Base-by-base conservation (phyloP, 2,113 vertebrate species). In the Numida meleagris region DNA sequence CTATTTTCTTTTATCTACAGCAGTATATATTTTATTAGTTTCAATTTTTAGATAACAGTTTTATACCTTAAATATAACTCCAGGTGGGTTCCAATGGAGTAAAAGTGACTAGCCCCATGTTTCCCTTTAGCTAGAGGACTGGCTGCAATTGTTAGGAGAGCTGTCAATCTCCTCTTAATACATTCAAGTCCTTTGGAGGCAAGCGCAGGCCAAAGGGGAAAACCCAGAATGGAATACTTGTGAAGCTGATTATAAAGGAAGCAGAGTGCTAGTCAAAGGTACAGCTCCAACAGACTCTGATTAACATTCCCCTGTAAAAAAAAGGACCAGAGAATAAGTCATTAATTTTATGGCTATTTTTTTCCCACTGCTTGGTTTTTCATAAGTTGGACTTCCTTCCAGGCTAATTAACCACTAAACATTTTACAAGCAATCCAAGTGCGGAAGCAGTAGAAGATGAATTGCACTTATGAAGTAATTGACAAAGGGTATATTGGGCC, bases 381-480 rank as follows among this genome's bases (percentile, higher is more conserved):
- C 83, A 51, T 91, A 95, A 95, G 90, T 82, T 96, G 89, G 84
- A 97, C 97, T 98, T 98, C 96, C 97, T 98, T 98, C 96, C 97
- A 96, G 95, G 94, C 88, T 97, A 97, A 98, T 98, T 97, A 98
- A 97, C 96, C 95, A 96, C 96, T 96, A 96, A 98, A 93, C 97
- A 97, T 97, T 97, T 97, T 97, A 97, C 91, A 97, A 91, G 96
- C 96, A 88, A 96, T 95, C 79, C 86, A 95, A 96, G 94, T 91
- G 59, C 48, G 82, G 97, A 98, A 97, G 89, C 93, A 93, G 91
- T 96, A 89, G 95, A 96, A 97, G 96, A 98, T 96, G 95, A 97
- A 97, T 97, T 96, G 96, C 96, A 97, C 93, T 97, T 97, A 96
- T 61, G 95, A 96, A 97, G 86, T 94, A 97, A 97, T 95, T 95